Evolutionary conservation across 2,113 vertebrate genomes (phyloP).

Genomic region (Glaucomys volans): DNA sequence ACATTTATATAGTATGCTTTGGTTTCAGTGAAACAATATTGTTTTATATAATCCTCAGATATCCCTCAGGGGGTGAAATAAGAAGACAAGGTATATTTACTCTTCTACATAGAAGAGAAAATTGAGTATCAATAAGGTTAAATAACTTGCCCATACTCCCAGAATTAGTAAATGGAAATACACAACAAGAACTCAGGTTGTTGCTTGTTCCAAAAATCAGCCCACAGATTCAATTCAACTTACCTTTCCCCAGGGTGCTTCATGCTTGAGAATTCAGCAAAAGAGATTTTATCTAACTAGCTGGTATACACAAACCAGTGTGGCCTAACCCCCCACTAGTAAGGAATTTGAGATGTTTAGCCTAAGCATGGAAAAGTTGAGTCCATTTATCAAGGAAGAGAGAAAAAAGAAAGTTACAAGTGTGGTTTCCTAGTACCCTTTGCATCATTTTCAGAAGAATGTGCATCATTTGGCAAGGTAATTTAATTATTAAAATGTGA

Average conservation of each 20-base stretch:
- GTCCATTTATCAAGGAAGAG: neutral
- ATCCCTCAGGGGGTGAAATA: neutral
- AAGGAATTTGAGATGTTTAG: slow-evolving; percentile 71
- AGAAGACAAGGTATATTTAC: neutral
- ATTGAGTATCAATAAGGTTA: neutral
- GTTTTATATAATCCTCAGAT: slow-evolving; percentile 39
- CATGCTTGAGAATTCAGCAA: slow-evolving; percentile 56
- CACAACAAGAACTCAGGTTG: neutral
- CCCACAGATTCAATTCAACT: neutral
- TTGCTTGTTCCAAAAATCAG: slow-evolving; percentile 11
- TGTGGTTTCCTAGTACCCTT: neutral
- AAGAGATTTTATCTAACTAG: slow-evolving; percentile 65
- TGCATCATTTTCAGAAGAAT: neutral
- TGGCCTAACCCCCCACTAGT: slow-evolving; percentile 50
- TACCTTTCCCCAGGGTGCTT: slow-evolving; percentile 56
- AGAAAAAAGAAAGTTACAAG: slow-evolving; percentile 57
- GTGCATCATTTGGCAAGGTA: neutral
- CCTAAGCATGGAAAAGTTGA: slow-evolving; percentile 53
- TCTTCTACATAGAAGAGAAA: slow-evolving; percentile 31
- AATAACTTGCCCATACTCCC: neutral
- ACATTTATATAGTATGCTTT: neutral
- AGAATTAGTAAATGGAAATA: slow-evolving; percentile 9
- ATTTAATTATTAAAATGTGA: neutral
- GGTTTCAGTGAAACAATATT: neutral
- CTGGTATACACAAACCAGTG: slow-evolving; percentile 37